phyloP scores from a whole-genome alignment of 2,888 invertebrate genomes.

The Ectemnius continuus region DNA sequence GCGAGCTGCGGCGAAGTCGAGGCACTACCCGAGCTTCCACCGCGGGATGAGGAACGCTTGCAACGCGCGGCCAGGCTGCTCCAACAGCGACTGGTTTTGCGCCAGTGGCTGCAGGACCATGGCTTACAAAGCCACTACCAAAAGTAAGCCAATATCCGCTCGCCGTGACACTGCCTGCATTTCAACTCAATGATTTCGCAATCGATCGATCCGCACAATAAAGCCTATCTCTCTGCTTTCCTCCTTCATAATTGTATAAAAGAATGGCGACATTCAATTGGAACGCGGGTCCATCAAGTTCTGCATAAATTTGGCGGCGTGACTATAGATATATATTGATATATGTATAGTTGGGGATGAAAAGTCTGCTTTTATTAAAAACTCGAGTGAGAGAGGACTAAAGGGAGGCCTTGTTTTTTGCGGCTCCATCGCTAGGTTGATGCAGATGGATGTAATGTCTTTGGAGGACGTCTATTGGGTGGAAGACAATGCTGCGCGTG shows the following conservation, averaged over 20 bases:
- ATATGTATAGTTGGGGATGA: no score
- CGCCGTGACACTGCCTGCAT: background rate
- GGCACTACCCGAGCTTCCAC: conserved; percentile 89
- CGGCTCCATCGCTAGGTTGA: conserved; percentile 79
- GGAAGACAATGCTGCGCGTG: conserved; percentile 88
- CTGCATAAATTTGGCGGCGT: no score
- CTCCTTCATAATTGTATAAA: no score
- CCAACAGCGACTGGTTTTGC: conserved; percentile 90
- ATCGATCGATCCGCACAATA: background rate
- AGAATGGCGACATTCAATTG: no score
- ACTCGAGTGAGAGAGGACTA: background rate
- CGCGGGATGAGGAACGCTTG: conserved; percentile 89
- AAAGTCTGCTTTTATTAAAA: background rate
- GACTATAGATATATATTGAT: no score
- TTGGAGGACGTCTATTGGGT: conserved; percentile 94
- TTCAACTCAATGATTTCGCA: background rate
- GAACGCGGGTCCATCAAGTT: no score
- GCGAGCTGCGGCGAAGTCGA: conserved; percentile 90
- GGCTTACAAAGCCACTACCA: conserved; percentile 86
- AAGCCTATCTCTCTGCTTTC: background rate
- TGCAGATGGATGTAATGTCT: conserved; percentile 90
- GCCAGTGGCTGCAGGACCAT: conserved; percentile 90
- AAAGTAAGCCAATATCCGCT: conserved; percentile 77
- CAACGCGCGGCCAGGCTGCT: conserved; percentile 89
- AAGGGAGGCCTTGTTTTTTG: background rate